Evolutionary conservation across 2,113 vertebrate genomes (phyloP).

Genomic region (Nyctereutes procyonoides): DNA sequence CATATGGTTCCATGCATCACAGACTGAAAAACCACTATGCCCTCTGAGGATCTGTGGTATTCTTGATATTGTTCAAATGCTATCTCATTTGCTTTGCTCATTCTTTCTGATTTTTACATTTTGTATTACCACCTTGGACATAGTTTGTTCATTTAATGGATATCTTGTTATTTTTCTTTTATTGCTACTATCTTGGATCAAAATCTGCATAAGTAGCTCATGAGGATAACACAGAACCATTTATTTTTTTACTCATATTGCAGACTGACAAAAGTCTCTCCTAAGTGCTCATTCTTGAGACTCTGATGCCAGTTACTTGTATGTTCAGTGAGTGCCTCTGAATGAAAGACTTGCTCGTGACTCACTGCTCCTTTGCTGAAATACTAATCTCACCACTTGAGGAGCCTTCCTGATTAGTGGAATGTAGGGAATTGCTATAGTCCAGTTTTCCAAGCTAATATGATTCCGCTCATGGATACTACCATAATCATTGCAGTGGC

Average conservation of each 20-base stretch:
- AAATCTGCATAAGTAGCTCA: not conserved
- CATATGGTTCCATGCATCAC: not conserved
- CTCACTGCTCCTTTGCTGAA: conserved; percentile 29
- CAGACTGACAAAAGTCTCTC: not conserved
- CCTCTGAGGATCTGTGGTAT: not conserved
- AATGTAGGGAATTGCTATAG: not conserved
- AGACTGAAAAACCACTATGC: not conserved
- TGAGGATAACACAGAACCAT: not conserved
- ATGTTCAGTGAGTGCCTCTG: not conserved
- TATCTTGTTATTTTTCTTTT: not conserved
- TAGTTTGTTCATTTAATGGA: not conserved
- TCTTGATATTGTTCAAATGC: conserved; percentile 34
- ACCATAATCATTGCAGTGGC: not conserved
- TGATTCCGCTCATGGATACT: not conserved
- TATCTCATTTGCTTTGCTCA: not conserved
- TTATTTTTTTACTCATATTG: not conserved
- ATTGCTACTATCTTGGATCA: not conserved
- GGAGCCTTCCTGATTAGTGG: not conserved
- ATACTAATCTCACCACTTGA: not conserved
- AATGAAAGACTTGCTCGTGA: not conserved
- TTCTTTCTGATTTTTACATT: conserved; percentile 33
- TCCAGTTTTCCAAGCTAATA: not conserved
- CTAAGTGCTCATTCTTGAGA: not conserved
- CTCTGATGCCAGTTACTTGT: not conserved
- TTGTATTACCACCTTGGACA: not conserved